Evolutionary conservation across 2,888 invertebrate genomes (phyloP).

Genomic region (Epinotia demarniana): DNA sequence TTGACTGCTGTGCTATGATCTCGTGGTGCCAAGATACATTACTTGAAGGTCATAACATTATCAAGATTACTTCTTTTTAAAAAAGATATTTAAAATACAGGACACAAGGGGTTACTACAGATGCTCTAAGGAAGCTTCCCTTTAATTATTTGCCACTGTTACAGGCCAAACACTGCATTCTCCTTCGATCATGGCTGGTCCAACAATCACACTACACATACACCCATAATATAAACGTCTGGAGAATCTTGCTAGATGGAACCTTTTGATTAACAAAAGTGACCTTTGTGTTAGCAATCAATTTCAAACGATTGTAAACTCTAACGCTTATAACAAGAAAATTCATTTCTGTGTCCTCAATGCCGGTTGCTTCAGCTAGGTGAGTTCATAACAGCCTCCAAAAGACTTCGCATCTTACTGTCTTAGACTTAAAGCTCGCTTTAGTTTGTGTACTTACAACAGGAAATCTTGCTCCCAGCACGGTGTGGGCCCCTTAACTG

Average conservation of each 20-base stretch:
- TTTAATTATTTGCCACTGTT: too few species aligned
- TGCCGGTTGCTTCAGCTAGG: neutral
- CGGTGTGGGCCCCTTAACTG: conserved; percentile 97
- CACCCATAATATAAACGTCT: too few species aligned
- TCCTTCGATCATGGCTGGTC: too few species aligned
- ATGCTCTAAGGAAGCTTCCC: too few species aligned
- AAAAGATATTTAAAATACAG: too few species aligned
- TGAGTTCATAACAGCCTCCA: neutral
- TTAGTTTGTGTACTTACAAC: conserved; percentile 92
- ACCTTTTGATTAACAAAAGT: neutral
- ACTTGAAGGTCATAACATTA: too few species aligned
- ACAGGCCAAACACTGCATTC: too few species aligned
- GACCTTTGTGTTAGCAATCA: neutral
- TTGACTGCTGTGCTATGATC: too few species aligned
- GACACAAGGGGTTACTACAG: too few species aligned
- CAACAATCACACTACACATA: neutral
- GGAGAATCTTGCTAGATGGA: neutral
- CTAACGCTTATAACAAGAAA: conserved; percentile 1
- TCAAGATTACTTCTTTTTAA: too few species aligned
- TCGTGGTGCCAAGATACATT: too few species aligned
- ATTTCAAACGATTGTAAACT: neutral
- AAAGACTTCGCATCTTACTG: neutral
- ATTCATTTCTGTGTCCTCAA: neutral
- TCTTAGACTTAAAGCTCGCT: conserved; percentile 49
- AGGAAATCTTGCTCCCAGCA: conserved; percentile 99